These are phyloP conservation scores for Pectinophora gossypiella DNA, from an alignment of 1,140 invertebrate genomes.

Conservation along the genomic window DNA sequence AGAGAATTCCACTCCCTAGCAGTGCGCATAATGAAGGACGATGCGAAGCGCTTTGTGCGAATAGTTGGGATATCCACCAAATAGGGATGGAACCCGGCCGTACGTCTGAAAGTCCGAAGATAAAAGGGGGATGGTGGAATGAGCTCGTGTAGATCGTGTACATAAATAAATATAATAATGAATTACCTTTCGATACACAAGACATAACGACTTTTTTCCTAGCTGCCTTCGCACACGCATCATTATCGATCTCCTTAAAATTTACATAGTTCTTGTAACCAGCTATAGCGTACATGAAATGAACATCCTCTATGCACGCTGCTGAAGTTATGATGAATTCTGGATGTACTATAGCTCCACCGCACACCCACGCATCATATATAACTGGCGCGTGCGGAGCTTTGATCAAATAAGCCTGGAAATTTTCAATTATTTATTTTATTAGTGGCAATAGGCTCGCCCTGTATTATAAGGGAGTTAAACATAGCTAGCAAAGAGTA, in stretches of 20 bases:
- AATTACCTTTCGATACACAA: neutral
- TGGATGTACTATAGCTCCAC: conserved; percentile 6
- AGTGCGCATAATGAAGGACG: no score
- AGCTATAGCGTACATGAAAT: conserved; percentile 17
- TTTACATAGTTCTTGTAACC: conserved; percentile 11
- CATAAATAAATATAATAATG: neutral
- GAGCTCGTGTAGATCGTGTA: no score
- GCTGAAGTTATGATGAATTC: conserved; percentile 14
- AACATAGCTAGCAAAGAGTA: no score
- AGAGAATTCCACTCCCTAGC: no score
- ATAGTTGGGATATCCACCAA: no score
- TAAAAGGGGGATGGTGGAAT: no score
- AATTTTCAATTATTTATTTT: neutral
- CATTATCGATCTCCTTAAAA: neutral
- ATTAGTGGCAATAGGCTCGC: no score
- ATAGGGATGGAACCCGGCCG: no score
- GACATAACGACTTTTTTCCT: neutral
- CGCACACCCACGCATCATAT: conserved; percentile 8
- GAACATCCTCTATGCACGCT: conserved; percentile 17
- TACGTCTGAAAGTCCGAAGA: no score
- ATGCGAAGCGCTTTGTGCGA: no score
- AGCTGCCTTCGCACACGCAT: neutral
- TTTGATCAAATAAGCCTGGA: conserved; percentile 14
- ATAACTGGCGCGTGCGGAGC: neutral
- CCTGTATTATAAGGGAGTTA: no score